Evolutionary conservation across 2,888 invertebrate species (phyloP), one percentile per base, ranked within the genome.

Genomic region (Melanotus villosus): DNA sequence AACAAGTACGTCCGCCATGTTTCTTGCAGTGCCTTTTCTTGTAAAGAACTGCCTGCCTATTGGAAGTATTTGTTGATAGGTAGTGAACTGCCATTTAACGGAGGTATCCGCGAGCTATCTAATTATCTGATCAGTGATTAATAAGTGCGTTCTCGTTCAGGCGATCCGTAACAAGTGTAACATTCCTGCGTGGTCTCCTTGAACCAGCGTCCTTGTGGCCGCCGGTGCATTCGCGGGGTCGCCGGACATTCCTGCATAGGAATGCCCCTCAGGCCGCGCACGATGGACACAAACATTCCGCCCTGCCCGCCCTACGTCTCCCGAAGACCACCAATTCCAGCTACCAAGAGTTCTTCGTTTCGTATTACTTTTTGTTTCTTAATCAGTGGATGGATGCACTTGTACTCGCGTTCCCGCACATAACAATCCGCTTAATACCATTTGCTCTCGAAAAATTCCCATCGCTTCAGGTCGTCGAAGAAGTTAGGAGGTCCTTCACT

Each of bases 211-310:
- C 80, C 80, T 80, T 80, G 80, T 79, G 77, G 75, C 76, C 71
- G 74, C 57, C 77, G 77, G 78, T 80, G 79, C 80, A 80, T 80
- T 79, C 77, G 79, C 80, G 77, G 77, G 78, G 78, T 80, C 80
- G 80, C 79, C 80, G 80, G 80, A 80, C 80, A 80, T 80, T 80
- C 80, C 77, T 77, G 75, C 79, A 79, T 74, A 79, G 81, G 82
- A 82, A 82, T 82, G 81, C 81, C 81, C 82, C 81, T 67, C 34
- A 23, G 70, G 70, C 66, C 76, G 75, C 78, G 71, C 75, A 74
- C 79, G 78, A 81, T 80, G 81, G 80, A 81, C 79, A 82, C 82
- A 81, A 81, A 82, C 81, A 82, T 75, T 79, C 81, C 78, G 67
- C 77, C 74, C 76, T 77, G 45, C 73, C 71, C 71, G 65, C 68